phyloP scores from a whole-genome alignment of 1,140 invertebrate genomes.

The Triops longicaudatus region DNA sequence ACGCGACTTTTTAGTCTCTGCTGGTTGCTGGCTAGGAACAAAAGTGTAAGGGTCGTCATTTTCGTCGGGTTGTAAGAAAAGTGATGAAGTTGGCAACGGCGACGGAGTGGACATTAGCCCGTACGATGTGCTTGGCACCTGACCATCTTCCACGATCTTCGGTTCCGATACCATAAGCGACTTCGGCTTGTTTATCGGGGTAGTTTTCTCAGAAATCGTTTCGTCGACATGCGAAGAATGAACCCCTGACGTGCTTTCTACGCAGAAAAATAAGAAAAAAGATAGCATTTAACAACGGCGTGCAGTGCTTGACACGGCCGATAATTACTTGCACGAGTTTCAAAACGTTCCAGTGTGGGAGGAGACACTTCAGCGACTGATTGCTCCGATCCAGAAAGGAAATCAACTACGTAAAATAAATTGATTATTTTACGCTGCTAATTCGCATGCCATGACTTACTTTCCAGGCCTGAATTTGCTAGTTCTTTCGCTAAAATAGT shows the following conservation, averaged over 20 bases:
- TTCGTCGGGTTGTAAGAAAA: background rate
- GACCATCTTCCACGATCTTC: background rate
- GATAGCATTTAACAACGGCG: too few relatives aligned
- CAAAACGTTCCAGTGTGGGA: background rate
- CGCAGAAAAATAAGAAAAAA: too few relatives aligned
- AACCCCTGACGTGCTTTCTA: too few relatives aligned
- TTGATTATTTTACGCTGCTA: background rate
- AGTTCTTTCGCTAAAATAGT: background rate
- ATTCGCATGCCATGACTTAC: background rate
- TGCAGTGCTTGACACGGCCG: too few relatives aligned
- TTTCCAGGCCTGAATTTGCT: background rate
- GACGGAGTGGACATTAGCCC: background rate
- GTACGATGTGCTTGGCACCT: background rate
- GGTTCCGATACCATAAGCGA: background rate
- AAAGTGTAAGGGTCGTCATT: background rate
- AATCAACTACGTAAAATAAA: background rate
- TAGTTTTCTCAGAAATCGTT: too few relatives aligned
- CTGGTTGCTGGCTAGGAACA: background rate
- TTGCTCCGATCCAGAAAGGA: background rate
- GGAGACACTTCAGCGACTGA: background rate
- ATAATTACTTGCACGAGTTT: background rate
- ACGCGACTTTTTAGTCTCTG: background rate
- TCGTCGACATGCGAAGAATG: too few relatives aligned
- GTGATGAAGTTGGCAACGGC: background rate
- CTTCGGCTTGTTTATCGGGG: background rate